Percentiles rank a stretch among this genome's conserved stretches.
These are phyloP conservation scores for Sminthurinus signatus DNA, from an alignment of 1,140 invertebrate species.

Conservation along the genomic window DNA sequence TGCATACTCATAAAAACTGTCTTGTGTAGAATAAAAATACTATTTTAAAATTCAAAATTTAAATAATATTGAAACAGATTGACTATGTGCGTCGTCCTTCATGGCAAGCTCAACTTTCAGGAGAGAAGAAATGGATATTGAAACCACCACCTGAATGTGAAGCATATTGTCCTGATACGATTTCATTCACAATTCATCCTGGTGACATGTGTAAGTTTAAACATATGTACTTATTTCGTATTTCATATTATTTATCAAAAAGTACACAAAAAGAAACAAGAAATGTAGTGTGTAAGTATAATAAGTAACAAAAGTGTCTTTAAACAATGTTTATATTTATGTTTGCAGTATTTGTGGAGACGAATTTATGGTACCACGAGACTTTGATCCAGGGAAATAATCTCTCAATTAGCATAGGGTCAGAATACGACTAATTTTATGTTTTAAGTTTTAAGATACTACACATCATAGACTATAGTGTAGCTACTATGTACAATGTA, in stretches of 20 bases:
- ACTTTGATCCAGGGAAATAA: constrained; percentile 28
- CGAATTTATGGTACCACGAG: constrained; percentile 39
- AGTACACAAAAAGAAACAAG: no score
- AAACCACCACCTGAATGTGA: constrained; percentile 39
- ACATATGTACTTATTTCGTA: neutral
- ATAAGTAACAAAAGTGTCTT: neutral
- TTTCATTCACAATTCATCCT: constrained; percentile 30
- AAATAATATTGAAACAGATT: constrained; percentile 17
- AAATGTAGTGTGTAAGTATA: no score
- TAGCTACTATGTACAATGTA: neutral
- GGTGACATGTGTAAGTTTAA: constrained; percentile 35
- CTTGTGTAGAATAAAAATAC: neutral
- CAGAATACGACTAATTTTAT: constrained; percentile 40
- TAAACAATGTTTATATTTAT: neutral
- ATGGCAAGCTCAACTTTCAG: constrained; percentile 37
- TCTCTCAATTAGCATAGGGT: constrained; percentile 38
- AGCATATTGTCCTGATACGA: constrained; percentile 17
- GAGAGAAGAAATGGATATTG: constrained; percentile 28
- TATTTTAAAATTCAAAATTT: neutral
- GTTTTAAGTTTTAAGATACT: no score
- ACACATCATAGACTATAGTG: no score
- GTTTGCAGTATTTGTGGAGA: constrained; percentile 36
- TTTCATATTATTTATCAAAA: no score
- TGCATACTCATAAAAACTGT: neutral
- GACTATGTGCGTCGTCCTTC: constrained; percentile 38